Evolutionary conservation across 2,888 invertebrate genomes (phyloP).

Genomic region (Dynastes maya): DNA sequence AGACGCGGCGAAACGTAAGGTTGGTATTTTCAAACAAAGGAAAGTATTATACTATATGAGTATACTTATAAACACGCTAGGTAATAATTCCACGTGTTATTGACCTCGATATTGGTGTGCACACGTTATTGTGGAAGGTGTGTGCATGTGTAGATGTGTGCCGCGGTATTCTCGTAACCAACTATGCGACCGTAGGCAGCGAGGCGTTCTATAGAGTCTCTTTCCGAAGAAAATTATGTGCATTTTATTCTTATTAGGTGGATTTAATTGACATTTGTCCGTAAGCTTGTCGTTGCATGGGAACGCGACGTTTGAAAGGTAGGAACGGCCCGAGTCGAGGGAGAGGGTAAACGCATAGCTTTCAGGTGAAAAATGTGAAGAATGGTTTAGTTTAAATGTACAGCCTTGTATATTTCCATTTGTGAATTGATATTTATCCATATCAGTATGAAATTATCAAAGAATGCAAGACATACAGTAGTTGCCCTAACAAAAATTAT

Average conservation of each 20-base stretch:
- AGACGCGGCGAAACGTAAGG: slow-evolving; percentile 27
- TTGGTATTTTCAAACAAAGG: slow-evolving; percentile 44
- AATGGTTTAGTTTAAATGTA: too few species aligned
- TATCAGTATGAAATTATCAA: too few species aligned
- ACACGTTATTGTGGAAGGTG: neutral
- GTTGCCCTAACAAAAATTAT: too few species aligned
- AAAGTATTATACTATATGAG: slow-evolving; percentile 21
- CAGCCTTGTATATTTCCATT: too few species aligned
- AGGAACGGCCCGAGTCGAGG: slow-evolving; percentile 4
- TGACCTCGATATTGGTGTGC: slow-evolving; percentile 39
- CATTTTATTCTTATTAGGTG: slow-evolving; percentile 43
- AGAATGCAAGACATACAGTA: too few species aligned
- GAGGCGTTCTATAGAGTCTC: slow-evolving; percentile 5
- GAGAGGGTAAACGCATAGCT: neutral
- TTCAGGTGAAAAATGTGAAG: too few species aligned
- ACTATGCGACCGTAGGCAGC: slow-evolving; percentile 14
- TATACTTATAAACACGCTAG: slow-evolving; percentile 12
- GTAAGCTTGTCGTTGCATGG: slow-evolving; percentile 15
- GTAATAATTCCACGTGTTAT: slow-evolving; percentile 40
- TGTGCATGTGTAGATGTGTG: neutral
- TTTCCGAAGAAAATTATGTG: slow-evolving; percentile 43
- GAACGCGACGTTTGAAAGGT: slow-evolving; percentile 19
- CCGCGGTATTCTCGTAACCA: slow-evolving; percentile 20
- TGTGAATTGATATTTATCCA: too few species aligned
- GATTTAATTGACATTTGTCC: slow-evolving; percentile 39